These are phyloP conservation scores for Otus scops DNA, from an alignment of 2,797 vertebrate species.

Conservation along the genomic window DNA sequence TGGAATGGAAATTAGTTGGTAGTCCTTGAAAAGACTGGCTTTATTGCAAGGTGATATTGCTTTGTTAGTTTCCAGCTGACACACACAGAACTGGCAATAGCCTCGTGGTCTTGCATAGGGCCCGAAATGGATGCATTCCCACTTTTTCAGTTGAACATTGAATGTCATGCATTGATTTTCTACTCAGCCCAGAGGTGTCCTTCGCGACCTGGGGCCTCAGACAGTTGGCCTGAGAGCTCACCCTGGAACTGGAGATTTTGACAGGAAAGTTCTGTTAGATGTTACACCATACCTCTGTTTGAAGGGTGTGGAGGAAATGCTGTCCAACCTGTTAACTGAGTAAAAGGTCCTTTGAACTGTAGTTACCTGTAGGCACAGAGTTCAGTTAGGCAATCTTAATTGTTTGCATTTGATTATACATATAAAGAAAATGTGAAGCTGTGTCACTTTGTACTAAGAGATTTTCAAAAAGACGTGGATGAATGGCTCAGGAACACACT, in stretches of 20 bases:
- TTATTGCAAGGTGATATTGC: not conserved
- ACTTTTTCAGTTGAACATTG: not conserved
- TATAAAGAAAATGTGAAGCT: conserved; percentile 39
- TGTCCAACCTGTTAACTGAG: conserved; percentile 38
- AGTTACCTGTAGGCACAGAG: conserved; percentile 51
- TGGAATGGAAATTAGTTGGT: not conserved
- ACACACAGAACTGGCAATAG: not conserved
- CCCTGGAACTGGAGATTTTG: not conserved
- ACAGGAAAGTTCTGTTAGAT: conserved; percentile 20
- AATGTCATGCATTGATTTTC: not conserved
- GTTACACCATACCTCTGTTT: conserved; percentile 39
- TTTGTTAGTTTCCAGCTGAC: not conserved
- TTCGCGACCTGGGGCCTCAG: not conserved
- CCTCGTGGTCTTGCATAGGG: not conserved
- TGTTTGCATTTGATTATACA: conserved; percentile 64
- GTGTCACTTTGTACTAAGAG: conserved; percentile 10
- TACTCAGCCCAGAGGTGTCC: not conserved
- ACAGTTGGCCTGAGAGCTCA: not conserved
- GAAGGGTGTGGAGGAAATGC: conserved; percentile 51
- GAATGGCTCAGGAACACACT: not conserved
- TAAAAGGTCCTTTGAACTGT: conserved; percentile 58
- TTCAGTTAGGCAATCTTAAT: conserved; percentile 51
- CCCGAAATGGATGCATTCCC: not conserved
- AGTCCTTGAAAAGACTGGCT: conserved; percentile 6
- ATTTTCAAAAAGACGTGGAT: not conserved